Conservation (phyloP, 2,888 invertebrate genomes). For the Bellardia bayeri region DNA sequence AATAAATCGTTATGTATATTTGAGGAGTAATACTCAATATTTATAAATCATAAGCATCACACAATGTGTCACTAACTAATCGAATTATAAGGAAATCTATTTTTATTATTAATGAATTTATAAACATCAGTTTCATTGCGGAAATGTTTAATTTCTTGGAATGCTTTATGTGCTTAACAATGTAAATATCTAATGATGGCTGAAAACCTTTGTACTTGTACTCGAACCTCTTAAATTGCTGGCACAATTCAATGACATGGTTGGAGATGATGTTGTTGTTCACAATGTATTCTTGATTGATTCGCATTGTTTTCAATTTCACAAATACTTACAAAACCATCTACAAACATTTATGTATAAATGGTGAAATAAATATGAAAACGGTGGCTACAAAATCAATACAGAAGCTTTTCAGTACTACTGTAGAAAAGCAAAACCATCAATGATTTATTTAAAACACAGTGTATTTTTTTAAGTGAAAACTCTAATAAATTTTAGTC, state of each 20-base stretch:
- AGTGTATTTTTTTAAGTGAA: too few species aligned
- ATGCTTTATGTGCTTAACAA: background rate
- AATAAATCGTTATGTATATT: too few species aligned
- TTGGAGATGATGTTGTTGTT: background rate
- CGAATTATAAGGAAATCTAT: background rate
- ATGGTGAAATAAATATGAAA: background rate
- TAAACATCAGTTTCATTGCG: background rate
- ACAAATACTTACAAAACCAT: background rate
- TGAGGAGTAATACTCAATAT: too few species aligned
- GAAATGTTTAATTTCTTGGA: background rate
- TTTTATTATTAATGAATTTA: background rate
- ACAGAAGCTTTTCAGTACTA: background rate
- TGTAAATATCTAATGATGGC: background rate
- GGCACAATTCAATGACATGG: background rate
- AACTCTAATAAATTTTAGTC: background rate
- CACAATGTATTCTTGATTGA: constrained; percentile 3
- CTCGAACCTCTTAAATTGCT: background rate
- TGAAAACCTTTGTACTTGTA: background rate
- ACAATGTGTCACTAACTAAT: background rate
- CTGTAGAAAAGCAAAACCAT: background rate
- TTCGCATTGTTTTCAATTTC: constrained; percentile 8
- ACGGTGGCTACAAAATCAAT: background rate
- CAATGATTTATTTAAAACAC: background rate
- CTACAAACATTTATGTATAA: background rate
- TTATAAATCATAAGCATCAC: background rate